Evolutionary conservation across 2,797 vertebrate species (phyloP), one percentile per base, ranked within the genome.

Genomic region (Buphagus erythrorhynchus): DNA sequence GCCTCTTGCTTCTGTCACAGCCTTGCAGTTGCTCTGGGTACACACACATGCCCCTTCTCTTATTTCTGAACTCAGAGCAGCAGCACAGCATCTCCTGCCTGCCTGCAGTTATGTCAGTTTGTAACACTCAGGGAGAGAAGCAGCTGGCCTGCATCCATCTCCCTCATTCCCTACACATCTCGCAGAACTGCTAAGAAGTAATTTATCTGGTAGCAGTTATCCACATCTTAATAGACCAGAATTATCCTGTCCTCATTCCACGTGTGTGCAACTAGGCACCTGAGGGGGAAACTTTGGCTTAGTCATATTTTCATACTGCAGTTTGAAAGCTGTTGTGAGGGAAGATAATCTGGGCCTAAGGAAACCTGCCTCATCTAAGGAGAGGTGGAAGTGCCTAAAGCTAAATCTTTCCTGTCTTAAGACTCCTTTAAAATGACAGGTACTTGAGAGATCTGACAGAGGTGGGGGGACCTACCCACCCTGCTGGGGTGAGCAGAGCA

Each of bases 141-240:
- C 68, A 91, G 67, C 93, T 92, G 90, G 93, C 77, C 57, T 65
- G 86, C 57, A 74, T 87, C 75, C 75, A 88, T 54, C 86, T 83
- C 72, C 86, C 72, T 93, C 83, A 7, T 33, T 86, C 77, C 71
- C 29, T 28, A 71, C 42, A 24, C 42, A 36, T 58, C 84, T 38
- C 35, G 4, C 65, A 77, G 45, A 89, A 67, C 46, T 65, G 61
- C 52, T 54, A 77, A 55, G n/a, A 87, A 91, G 62, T 42, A 7
- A 67, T 74, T 85, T 74, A 77, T 89, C 71, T 77, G 49, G 62
- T 77, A 69, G 85, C 85, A 95, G 76, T 43, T 68, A 68, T 40
- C 82, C 78, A 72, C 76, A 45, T 65, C 85, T 86, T 93, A 83
- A 90, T 2, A 43, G 68, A 49, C 6, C 38, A 54, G 49, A 68